Percentiles rank a stretch among this genome's conserved stretches.
Conservation (phyloP, 2,113 vertebrate species). For the Rhegmatorhina hoffmannsi region DNA sequence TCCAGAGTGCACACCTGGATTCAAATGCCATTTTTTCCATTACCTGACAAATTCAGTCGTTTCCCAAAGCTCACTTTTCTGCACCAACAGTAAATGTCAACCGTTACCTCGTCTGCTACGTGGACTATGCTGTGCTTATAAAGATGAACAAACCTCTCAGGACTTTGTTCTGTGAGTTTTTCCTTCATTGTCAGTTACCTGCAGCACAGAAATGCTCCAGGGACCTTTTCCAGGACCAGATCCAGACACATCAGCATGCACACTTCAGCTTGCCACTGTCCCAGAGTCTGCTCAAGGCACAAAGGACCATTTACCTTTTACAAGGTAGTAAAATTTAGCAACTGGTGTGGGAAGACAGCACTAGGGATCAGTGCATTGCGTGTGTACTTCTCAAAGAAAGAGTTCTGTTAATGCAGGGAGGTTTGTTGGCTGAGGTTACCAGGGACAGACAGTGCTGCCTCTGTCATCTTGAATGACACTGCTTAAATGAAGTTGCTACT, state of each 20-base stretch:
- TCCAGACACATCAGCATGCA: neutral
- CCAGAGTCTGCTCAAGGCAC: neutral
- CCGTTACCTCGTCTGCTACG: neutral
- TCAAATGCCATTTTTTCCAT: neutral
- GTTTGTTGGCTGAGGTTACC: neutral
- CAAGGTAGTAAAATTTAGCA: neutral
- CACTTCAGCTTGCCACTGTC: neutral
- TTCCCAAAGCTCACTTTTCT: neutral
- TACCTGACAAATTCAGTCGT: neutral
- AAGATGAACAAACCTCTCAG: neutral
- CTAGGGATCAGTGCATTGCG: too few relatives aligned
- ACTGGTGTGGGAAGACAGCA: neutral
- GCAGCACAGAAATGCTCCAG: neutral
- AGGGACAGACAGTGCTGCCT: neutral
- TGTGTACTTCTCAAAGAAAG: neutral
- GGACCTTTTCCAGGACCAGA: neutral
- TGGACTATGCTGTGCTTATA: neutral
- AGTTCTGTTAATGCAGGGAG: accelerated
- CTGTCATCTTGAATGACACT: neutral
- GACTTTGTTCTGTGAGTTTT: neutral
- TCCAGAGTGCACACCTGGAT: neutral
- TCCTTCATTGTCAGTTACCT: neutral
- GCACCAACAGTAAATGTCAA: accelerated
- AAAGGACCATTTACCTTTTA: neutral
- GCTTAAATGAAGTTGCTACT: neutral